Evolutionary conservation across 2,888 invertebrate genomes (phyloP), one percentile per base, ranked within the genome.

Genomic region (Cactoblastis cactorum): DNA sequence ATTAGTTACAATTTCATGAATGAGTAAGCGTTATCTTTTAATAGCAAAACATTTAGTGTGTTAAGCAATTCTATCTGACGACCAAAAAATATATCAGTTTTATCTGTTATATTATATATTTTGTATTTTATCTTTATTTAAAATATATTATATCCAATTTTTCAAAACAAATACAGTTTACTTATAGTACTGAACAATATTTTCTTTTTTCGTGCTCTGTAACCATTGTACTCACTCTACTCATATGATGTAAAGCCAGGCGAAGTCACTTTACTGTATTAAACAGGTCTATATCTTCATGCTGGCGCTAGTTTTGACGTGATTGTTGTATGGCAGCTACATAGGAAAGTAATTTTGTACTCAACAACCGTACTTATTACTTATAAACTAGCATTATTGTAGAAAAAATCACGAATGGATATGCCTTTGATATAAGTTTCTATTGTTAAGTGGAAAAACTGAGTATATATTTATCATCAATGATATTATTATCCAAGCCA

Each of bases 241-340:
- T 28, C 43, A 43, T 43, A 43, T 43, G 43, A 43, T 32, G 43
- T 17, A 32, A 28, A 28, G 28, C 28, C 43, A 17, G 43, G 43
- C 14, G 24, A 15, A 24, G 24, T 43, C 28, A 43, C 24, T 43
- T 43, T 43, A 28, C 43, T 43, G 43, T 43, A 28, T 28, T 15
- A 43, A 43, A 28, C 17, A 43, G 43, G 43, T 43, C 43, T 32
- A 43, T 2, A 28, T 14, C 6, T 28, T 43, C 28, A 28, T 28
- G 15, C 14, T 28, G 28, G 22, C n/a, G n/a, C 39, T 18, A 12
- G 22, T 43, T 43, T 43, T 43, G 17, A 28, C 11, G 15, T 43
- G 24, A 41, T 41, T 12, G 28, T 12, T 4, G 3, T 28, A 37
- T 37, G 37, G 37, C 37, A 17, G 37, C 17, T 28, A 43, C 28